Evolutionary conservation across 35 echinoderm and acorn worm genomes (phyloP), one percentile per base, ranked within the genome.

Genomic region (Ophioderma brevispina): DNA sequence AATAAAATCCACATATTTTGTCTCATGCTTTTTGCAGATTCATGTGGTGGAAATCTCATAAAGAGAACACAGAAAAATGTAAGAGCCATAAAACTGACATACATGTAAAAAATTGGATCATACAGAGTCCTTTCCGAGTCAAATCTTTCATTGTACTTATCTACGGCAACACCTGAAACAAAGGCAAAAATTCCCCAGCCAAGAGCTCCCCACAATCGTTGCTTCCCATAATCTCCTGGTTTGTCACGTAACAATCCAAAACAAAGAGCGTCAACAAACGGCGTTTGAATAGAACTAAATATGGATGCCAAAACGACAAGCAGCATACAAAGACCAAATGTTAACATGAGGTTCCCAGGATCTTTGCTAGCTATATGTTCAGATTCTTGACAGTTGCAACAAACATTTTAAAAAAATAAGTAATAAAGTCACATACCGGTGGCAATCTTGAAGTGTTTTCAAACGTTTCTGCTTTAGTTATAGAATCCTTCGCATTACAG

Each of bases 161-260:
- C 96, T 0, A 98, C 84, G 23, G 93, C 63, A 42, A 95, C 36
- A 31, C 96, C 96, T 23, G 90, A 92, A 23, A 98, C 21, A 2
- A 98, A 77, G 11, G 96, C 89, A 76, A 98, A 98, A 1, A 87
- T 38, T 8, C 96, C 96, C 93, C 93, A 98, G 0, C 96, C 96
- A 32, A 98, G 63, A 4, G 96, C 81, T 31, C 96, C 96, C 93
- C 93, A 98, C 19, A 98, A 50, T 33, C 96, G 81, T 84, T 98
- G 93, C 86, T 95, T 98, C 28, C 94, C 94, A 59, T 93, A 98
- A 49, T 94, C 90, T 11, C 79, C 87, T 40, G 75, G 82, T 70
- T 87, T 95, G 0, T 87, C 80, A 33, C 86, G 79, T 33, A 98
- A 52, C 5, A 95, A 28, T 87, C 37, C 84, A 28, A 64, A 39